Percentiles rank a stretch among this genome's conserved stretches.
Evolutionary conservation across 2,113 vertebrate species (phyloP).

Genomic region (Entosphenus tridentatus): DNA sequence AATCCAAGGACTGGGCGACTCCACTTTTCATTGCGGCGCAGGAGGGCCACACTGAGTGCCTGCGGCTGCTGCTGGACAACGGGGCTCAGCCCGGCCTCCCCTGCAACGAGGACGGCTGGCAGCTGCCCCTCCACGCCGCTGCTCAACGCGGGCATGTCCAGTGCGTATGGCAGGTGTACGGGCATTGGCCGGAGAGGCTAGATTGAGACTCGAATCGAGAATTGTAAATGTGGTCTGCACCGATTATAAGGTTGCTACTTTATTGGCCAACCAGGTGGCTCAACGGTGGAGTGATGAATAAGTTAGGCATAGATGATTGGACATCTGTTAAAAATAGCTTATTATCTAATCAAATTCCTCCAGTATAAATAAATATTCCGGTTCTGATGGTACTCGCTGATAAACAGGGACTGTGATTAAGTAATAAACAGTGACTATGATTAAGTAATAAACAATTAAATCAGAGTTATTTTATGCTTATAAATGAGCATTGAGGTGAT

Average conservation of each 20-base stretch:
- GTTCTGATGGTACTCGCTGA: too few relatives aligned
- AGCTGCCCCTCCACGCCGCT: conserved; percentile 67
- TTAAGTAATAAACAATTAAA: too few relatives aligned
- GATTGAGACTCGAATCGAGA: neutral
- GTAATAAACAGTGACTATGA: too few relatives aligned
- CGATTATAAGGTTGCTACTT: neutral
- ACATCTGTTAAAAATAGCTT: neutral
- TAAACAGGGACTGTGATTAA: too few relatives aligned
- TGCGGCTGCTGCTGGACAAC: conserved; percentile 35
- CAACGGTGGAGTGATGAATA: neutral
- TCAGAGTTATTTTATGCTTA: too few relatives aligned
- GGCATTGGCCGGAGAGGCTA: neutral
- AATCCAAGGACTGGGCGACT: conserved; percentile 54
- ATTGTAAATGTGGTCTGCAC: neutral
- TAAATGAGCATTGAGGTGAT: too few relatives aligned
- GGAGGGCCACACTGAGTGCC: conserved; percentile 48
- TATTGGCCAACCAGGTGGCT: neutral
- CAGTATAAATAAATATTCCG: too few relatives aligned
- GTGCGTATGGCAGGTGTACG: conserved; percentile 22
- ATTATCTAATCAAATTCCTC: too few relatives aligned
- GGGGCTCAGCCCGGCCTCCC: conserved; percentile 48
- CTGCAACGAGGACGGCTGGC: conserved; percentile 51
- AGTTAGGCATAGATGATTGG: neutral
- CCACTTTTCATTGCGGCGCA: conserved; percentile 76
- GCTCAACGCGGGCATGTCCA: conserved; percentile 46